A percentile compares a stretch with the other conserved stretches of the same genome.
Evolutionary conservation across 2,797 vertebrate species (phyloP).

Genomic region (Peromyscus attwateri): DNA sequence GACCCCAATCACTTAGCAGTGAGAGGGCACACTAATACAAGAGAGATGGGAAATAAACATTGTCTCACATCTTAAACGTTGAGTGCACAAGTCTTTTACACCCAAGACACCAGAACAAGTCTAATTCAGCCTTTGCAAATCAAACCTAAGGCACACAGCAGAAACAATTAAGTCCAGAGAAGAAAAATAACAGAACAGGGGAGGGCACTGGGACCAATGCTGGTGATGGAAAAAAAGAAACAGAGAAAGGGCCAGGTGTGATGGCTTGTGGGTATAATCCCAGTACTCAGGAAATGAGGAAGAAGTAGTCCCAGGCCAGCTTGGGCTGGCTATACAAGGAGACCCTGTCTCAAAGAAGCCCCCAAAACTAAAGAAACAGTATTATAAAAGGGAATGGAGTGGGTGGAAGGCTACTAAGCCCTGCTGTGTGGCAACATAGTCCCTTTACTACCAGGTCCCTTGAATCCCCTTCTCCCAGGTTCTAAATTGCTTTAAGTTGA

Average conservation of each 20-base stretch:
- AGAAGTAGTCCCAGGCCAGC: background rate
- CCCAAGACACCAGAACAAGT: background rate
- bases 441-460: background rate
- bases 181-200: background rate
- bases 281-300: background rate
- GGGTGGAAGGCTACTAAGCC: background rate
- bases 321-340: background rate
- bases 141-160: background rate
- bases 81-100: background rate
- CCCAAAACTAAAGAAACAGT: background rate
- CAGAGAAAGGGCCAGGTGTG: background rate
- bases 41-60: background rate
- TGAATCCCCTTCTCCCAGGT: background rate
- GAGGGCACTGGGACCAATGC: background rate
- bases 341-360: background rate
- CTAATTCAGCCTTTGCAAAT: background rate
- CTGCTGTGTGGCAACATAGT: background rate
- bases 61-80: background rate
- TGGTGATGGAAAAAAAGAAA: background rate
- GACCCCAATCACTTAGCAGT: background rate
- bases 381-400: background rate
- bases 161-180: background rate
- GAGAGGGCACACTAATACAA: background rate
- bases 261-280: background rate
- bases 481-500: background rate